Base-by-base conservation (phyloP, 2,797 vertebrate genomes). In the Pogoniulus pusillus region DNA sequence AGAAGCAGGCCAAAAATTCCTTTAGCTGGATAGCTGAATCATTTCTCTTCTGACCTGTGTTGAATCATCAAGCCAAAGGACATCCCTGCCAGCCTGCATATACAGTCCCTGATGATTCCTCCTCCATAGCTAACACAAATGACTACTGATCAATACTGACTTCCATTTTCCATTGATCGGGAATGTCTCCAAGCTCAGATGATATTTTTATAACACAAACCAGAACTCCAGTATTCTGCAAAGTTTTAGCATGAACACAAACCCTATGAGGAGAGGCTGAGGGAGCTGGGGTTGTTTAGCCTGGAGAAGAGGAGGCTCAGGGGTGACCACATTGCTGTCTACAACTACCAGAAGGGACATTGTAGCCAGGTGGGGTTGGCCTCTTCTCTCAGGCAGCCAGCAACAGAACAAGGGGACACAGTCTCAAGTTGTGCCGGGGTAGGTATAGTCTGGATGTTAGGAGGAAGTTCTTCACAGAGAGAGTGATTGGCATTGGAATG, bases 61-160 rank as follows among this genome's bases (percentile, higher is more conserved):
- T 65, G 84, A 82, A 82, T 74, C 88, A 89, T 51, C 88, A 82
- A 93, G 84, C 41, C 69, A 77, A 63, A 93, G 78, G 82, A 90
- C 86, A 85, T 7, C 58, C 34, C 72, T 90, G 81, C 74, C 90
- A 91, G 75, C 64, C 72, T 54, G 86, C 6, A 1, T 0, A 8
- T 18, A 13, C 65, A 82, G 30, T 27, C 58, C 54, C 63, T 11
- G 51, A 12, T 6, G 59, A 51, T 2, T 69, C 63, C 69, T 55
- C 78, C 87, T 54, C 84, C 45, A 51, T 1, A 73, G 78, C 58
- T 86, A 89, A 37, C 54, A 37, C 49, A 82, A 91, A 74, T 39
- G 60, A 51, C 75, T 82, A 11, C 2, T 47, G 89, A 93, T 91
- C 78, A 71, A 85, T 53, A 30, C 64, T 10, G 45, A 86, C 71